A percentile compares a stretch with the other conserved stretches of the same genome.
phyloP scores from a whole-genome alignment of 2,888 invertebrate species.

The Euzophera pinguis region DNA sequence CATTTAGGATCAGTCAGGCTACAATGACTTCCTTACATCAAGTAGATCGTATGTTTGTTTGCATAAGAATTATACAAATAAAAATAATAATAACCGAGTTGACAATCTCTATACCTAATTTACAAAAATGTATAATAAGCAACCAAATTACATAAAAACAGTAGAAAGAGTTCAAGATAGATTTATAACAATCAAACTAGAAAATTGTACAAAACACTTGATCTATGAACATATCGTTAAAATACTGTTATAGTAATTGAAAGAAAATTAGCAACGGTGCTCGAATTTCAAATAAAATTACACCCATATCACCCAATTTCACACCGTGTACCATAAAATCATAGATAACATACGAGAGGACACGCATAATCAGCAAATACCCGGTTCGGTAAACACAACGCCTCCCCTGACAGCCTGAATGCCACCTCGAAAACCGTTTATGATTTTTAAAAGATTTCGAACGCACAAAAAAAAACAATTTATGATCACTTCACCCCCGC shows the following conservation, averaged over 20 bases:
- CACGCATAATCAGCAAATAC: constrained; percentile 68
- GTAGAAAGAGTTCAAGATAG: too few relatives aligned
- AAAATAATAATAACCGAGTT: too few relatives aligned
- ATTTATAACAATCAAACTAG: too few relatives aligned
- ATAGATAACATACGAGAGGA: constrained; percentile 29
- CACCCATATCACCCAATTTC: constrained; percentile 5
- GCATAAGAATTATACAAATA: too few relatives aligned
- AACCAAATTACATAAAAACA: too few relatives aligned
- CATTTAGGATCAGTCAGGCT: too few relatives aligned
- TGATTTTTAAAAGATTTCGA: constrained; percentile 72
- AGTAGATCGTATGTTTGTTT: too few relatives aligned
- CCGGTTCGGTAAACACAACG: constrained; percentile 45
- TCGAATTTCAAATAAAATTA: constrained; percentile 13
- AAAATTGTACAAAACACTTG: too few relatives aligned
- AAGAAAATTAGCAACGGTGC: constrained; percentile 11
- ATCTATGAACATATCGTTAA: too few relatives aligned
- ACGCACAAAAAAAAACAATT: constrained; percentile 71
- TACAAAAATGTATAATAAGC: too few relatives aligned
- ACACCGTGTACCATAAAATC: constrained; percentile 14
- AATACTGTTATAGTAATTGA: neutral
- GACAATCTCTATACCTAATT: too few relatives aligned
- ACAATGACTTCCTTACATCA: too few relatives aligned
- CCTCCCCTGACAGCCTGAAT: constrained; percentile 56
- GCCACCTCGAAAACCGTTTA: constrained; percentile 61
- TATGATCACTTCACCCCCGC: constrained; percentile 79